Base-by-base conservation (phyloP, 1,140 invertebrate species). In the Ceratosolen solmsi region DNA sequence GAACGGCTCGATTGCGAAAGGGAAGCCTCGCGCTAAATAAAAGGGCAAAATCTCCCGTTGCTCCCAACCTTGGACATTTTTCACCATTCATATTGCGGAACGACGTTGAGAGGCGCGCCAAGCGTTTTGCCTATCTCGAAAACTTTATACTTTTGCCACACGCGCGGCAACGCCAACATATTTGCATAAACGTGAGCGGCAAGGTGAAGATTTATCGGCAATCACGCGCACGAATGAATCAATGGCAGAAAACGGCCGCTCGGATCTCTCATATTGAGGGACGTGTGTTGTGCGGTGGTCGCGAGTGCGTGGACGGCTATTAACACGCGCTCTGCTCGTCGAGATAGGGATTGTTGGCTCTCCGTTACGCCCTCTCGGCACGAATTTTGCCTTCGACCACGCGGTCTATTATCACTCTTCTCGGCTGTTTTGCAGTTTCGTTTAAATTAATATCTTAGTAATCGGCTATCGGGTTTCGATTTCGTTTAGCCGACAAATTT, bases 141-240 rank as follows among this genome's bases (percentile, higher is more conserved):
- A 20, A 63, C 60, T 63, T 63, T 63, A 63, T 63, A 63, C 60
- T 63, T n/a, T 46, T n/a, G 63, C 17, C 33, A 38, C 27, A 22
- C 63, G 63, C 30, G 22, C 33, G 9, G 27, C 4, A 33, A 68
- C 17, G 63, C 30, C 30, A n/a, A n/a, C n/a, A n/a, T n/a, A 77
- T 77, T 41, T 77, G 74, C 74, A 65, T 65, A 77, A 77, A 77
- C 38, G 25, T 65, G 74, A 63, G 73, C n/a, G 41, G 73, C 73
- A 75, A 22, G 72, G 56, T 60, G 51, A 13, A 7, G 73, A 27
- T 11, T 36, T 3, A 2, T n/a, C 36, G 13, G 20, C 36, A 65
- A 8, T 41, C 36, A 20, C 27, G n/a, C n/a, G n/a, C n/a, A n/a
- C n/a, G n/a, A n/a, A n/a, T n/a, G n/a, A n/a, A n/a, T n/a, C n/a